Base-by-base conservation (phyloP, 2,113 vertebrate genomes). In the Chionodraco myersi region DNA sequence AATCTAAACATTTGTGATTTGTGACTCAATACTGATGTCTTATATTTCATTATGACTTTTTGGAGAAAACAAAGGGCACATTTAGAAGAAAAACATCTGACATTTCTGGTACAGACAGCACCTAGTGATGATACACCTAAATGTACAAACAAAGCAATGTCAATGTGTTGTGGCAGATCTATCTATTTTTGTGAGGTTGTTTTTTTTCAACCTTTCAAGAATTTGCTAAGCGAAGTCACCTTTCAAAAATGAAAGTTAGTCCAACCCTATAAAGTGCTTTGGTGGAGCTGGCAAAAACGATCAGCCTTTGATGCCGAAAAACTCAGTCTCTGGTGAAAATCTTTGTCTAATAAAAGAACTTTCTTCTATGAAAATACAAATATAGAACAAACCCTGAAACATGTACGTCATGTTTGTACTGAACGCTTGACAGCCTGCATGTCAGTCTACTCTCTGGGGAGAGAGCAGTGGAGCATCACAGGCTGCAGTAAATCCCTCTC, bases 381-480 rank as follows among this genome's bases (percentile, higher is more conserved):
- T 26, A 77, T 21, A 51, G 23, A 3, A 61, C 72, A 66, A 54
- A 61, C 58, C 41, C 36, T 57, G 15, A 70, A 77, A 75, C 57
- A 57, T 56, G 54, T 23, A 7, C 45, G 80, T 84, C 71, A 66
- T 68, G 72, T 82, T 54, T 66, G 49, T 58, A 54, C 71, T 76
- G 82, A 79, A 12, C 12, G 2, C 61, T 75, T 86, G 87, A 90
- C 84, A 82, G 82, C 51, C 53, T 48, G 80, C 75, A 52, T 89
- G 85, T 86, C 72, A 71, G 61, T 8, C 59, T 49, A 76, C 66
- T 85, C 85, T 52, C 86, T 13, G 34, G 78, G 77, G 77, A 72
- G 62, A 82, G 49, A 70, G 36, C 58, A 63, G 61, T 3, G 8
- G 53, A 1, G 13, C 61, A 79, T 85, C 69, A 82, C 60, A 58